Percentiles rank a stretch among this genome's conserved stretches.
phyloP scores from a whole-genome alignment of 2,113 vertebrate species.

The Centrocercus urophasianus region DNA sequence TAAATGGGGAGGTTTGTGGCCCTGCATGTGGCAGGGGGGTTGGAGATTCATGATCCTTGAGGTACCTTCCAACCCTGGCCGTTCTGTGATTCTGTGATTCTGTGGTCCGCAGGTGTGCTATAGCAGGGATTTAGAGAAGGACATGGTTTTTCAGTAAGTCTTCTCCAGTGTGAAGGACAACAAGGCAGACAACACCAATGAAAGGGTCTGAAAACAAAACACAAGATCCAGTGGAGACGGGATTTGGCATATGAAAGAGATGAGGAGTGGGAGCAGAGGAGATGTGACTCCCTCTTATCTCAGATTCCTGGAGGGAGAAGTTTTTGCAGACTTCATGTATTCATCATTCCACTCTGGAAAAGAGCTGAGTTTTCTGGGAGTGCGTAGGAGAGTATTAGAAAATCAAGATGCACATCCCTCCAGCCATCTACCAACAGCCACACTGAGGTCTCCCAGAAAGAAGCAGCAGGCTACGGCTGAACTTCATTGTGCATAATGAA shows the following conservation, averaged over 20 bases:
- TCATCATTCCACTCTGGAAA: neutral
- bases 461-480: neutral
- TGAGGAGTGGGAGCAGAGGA: neutral
- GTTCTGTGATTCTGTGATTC: too few relatives aligned
- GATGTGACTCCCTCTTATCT: neutral
- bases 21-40: too few relatives aligned
- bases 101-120: neutral
- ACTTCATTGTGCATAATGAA: neutral
- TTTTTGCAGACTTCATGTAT: neutral
- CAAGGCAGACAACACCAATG: neutral
- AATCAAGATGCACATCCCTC: neutral
- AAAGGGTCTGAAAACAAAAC: neutral
- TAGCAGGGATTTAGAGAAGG: neutral
- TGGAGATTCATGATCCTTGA: too few relatives aligned
- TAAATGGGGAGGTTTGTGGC: too few relatives aligned
- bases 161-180: neutral
- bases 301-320: neutral
- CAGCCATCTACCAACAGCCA: neutral
- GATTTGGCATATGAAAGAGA: neutral
- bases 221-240: neutral
- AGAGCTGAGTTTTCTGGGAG: neutral
- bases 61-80: too few relatives aligned
- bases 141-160: neutral
- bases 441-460: accelerated
- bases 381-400: neutral